Evolutionary conservation across 1,140 invertebrate species (phyloP).

Genomic region (Drosophila aff.): DNA sequence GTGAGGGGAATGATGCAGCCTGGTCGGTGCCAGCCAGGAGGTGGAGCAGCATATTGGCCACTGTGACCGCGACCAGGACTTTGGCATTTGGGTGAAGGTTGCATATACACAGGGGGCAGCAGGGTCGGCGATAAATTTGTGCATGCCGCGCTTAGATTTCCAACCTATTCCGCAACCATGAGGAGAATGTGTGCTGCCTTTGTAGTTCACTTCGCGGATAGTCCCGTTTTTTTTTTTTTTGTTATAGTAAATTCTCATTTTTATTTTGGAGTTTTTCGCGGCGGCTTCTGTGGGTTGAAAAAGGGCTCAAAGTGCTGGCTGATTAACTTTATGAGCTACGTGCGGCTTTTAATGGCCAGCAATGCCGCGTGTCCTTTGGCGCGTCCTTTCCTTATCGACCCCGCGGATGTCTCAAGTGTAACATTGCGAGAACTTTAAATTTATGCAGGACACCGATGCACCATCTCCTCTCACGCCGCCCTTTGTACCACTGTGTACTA

Average conservation of each 20-base stretch:
- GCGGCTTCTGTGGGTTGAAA: slow-evolving; percentile 30
- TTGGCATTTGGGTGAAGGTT: slow-evolving; percentile 82
- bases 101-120: slow-evolving; percentile 28
- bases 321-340: slow-evolving; percentile 82
- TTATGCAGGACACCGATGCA: slow-evolving; percentile 65
- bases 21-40: slow-evolving; percentile 17
- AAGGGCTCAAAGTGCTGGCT: slow-evolving; percentile 55
- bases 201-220: slow-evolving; percentile 58
- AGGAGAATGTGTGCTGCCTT: slow-evolving; percentile 57
- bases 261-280: slow-evolving; percentile 17
- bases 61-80: slow-evolving; percentile 51
- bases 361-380: slow-evolving; percentile 25
- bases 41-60: slow-evolving; percentile 68
- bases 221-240: background rate
- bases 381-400: slow-evolving; percentile 51
- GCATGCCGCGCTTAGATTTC: slow-evolving; percentile 80
- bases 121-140: slow-evolving; percentile 75
- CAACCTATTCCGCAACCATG: slow-evolving; percentile 62
- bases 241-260: slow-evolving; percentile 9
- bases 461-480: background rate
- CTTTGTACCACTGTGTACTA: slow-evolving; percentile 19
- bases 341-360: slow-evolving; percentile 72
- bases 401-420: slow-evolving; percentile 72
- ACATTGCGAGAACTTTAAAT: slow-evolving; percentile 78
- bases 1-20: slow-evolving; percentile 43